Percentiles rank a stretch among this genome's conserved stretches.
phyloP scores from a whole-genome alignment of 2,113 vertebrate species.

The Triplophysa tibetana region DNA sequence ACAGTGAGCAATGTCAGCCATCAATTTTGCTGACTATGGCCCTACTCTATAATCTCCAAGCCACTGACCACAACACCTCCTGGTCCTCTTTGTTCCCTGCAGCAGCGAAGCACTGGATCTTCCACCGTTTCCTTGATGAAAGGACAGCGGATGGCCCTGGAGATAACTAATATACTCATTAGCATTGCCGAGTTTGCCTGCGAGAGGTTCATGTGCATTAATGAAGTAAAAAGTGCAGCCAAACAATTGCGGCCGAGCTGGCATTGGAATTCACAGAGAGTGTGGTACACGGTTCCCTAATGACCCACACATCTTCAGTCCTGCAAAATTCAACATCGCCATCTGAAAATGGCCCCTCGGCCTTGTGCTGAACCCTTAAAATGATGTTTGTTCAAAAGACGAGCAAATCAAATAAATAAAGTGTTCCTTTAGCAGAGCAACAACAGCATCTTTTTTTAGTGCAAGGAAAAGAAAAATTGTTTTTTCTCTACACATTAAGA shows the following conservation, averaged over 20 bases:
- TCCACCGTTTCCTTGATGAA: conserved; percentile 71
- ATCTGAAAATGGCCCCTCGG: conserved; percentile 54
- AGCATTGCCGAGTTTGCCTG: conserved; percentile 68
- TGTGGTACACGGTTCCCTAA: conserved; percentile 64
- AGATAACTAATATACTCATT: conserved; percentile 72
- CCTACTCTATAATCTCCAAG: conserved; percentile 38
- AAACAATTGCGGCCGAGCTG: conserved; percentile 61
- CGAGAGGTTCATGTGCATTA: conserved; percentile 71
- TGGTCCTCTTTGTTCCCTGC: conserved; percentile 27
- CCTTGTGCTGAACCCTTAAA: conserved; percentile 8
- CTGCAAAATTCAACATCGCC: conserved; percentile 59
- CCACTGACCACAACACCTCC: conserved; percentile 47
- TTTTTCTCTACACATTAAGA: conserved; percentile 16
- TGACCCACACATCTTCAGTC: conserved; percentile 62
- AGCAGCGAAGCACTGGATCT: conserved; percentile 52
- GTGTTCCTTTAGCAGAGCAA: neutral
- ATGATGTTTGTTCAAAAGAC: conserved; percentile 9
- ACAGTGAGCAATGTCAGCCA: conserved; percentile 24
- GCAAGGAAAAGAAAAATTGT: neutral
- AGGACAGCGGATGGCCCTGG: conserved; percentile 63
- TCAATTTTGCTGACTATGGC: neutral
- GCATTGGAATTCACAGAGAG: conserved; percentile 63
- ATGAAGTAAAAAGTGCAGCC: conserved; percentile 68
- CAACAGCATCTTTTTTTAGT: neutral
- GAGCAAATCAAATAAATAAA: conserved; percentile 3